Evolutionary conservation across 1,140 invertebrate genomes (phyloP), one percentile per base, ranked within the genome.

Genomic region (Pristionchus pacificus): DNA sequence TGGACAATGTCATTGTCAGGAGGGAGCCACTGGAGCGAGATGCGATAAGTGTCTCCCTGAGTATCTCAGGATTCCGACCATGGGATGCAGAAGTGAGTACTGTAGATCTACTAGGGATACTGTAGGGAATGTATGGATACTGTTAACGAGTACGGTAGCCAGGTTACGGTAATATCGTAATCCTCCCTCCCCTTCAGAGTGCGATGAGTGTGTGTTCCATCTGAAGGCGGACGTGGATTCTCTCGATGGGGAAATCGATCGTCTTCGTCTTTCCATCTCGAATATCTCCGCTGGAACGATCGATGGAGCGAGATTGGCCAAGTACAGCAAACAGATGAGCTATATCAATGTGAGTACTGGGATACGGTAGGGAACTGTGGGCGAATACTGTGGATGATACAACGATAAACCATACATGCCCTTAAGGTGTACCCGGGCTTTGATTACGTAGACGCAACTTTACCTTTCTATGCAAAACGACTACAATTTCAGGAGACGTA

Each of bases 1-100:
- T 25, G 81, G 81, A 27, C 82, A 84, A 59, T 83, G 81, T 59
- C 83, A 84, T 32, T 83, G 81, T 59, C 82, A 84, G 64, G 80
- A 83, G 77, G 81, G 81, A 60, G 82, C 81, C 25, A 84, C 77
- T n/a, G 81, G 81, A 63, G 70, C 81, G 2, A 65, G 81, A 64
- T 83, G 81, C 64, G 81, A 83, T 59, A 77, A 70, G 49, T 83
- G 81, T 64, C 49, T 83, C 55, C 33, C 62, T n/a, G 72, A 66
- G 6, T 84, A 82, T 66, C 67, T 83, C 27, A 55, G 80, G 58
- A 78, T 83, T 68, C 81, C 81, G 3, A 68, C 59, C 25, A 64
- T 77, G 69, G 81, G 81, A 57, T 83, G 81, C 66, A 74, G 81
- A 67, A 68, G 75, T 75, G 62, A 60, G 75, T 64, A 0, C 27